A percentile compares a stretch with the other conserved stretches of the same genome.
phyloP scores from a whole-genome alignment of 2,888 invertebrate species.

The Nephrotoma flavescens region DNA sequence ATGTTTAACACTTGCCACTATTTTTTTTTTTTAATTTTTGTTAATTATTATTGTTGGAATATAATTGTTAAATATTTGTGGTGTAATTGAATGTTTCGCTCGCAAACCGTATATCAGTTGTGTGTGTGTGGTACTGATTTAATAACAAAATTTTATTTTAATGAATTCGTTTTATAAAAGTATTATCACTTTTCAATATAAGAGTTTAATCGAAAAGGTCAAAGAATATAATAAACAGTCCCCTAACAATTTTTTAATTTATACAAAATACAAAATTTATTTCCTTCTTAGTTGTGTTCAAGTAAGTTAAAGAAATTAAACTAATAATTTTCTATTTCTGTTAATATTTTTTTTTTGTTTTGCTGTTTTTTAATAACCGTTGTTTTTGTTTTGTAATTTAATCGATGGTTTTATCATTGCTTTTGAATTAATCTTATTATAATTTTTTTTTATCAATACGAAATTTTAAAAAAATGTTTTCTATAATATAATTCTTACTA shows the following conservation, averaged over 20 bases:
- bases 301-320: not conserved
- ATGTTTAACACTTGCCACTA: not conserved
- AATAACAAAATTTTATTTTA: not conserved
- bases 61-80: not conserved
- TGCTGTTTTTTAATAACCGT: not conserved
- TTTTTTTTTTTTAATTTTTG: too few species aligned
- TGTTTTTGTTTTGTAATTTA: not conserved
- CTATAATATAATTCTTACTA: not conserved
- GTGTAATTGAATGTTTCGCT: not conserved
- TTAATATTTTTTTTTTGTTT: not conserved
- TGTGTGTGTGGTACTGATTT: not conserved
- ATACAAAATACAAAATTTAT: not conserved
- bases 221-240: not conserved
- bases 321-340: not conserved
- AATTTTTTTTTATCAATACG: not conserved
- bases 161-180: not conserved
- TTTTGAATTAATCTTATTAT: not conserved
- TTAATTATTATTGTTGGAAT: too few species aligned
- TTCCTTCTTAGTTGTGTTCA: not conserved
- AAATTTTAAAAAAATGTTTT: not conserved
- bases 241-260: not conserved
- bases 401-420: not conserved
- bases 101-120: not conserved
- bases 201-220: not conserved
- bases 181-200: not conserved